Conservation (phyloP, 1,140 invertebrate genomes). For the Panulirus ornatus region DNA sequence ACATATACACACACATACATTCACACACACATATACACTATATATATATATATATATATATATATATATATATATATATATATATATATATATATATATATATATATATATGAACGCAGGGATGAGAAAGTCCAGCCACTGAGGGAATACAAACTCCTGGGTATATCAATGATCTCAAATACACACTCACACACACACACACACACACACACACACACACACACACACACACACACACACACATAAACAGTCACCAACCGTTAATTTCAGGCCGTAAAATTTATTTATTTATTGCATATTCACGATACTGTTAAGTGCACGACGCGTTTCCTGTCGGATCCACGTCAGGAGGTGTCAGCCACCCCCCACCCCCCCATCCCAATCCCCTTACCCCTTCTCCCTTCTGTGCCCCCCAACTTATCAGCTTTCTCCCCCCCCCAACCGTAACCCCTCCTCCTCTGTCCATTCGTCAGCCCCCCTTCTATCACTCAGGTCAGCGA, state of each 20-base stretch:
- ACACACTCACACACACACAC: not conserved
- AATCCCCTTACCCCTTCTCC: not conserved
- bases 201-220: not conserved
- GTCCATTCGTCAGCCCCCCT: too few relatives aligned
- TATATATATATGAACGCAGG: too few relatives aligned
- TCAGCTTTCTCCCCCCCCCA: too few relatives aligned
- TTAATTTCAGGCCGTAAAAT: not conserved
- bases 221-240: not conserved
- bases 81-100: too few relatives aligned
- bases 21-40: too few relatives aligned
- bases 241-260: not conserved
- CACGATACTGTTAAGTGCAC: not conserved
- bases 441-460: too few relatives aligned
- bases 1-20: not conserved
- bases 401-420: too few relatives aligned
- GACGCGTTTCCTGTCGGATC: not conserved
- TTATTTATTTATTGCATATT: constrained; percentile 5
- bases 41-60: not conserved
- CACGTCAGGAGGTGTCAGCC: not conserved
- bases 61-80: too few relatives aligned
- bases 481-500: too few relatives aligned
- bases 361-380: not conserved
- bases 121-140: too few relatives aligned
- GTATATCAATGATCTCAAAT: too few relatives aligned
- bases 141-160: too few relatives aligned